A percentile compares a stretch with the other conserved stretches of the same genome.
Conservation (phyloP, 2,888 invertebrate genomes). For the Troides aeacus region DNA sequence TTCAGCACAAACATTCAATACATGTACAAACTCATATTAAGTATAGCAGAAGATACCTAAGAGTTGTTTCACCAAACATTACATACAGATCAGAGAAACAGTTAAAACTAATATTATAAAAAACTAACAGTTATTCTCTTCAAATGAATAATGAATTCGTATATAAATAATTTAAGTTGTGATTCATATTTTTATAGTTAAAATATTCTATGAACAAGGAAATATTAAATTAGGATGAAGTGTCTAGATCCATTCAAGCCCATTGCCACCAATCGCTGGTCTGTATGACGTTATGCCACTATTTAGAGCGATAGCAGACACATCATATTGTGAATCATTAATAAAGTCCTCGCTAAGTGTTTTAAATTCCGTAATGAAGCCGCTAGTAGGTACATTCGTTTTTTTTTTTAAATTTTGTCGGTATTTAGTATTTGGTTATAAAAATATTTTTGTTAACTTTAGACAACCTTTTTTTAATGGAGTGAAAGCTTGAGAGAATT, state of each 20-base stretch:
- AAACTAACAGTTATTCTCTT: neutral
- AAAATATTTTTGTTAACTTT: too few relatives aligned
- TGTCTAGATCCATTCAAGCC: conserved; percentile 33
- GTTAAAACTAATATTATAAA: neutral
- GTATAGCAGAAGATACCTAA: too few relatives aligned
- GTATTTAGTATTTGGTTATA: neutral
- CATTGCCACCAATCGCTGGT: conserved; percentile 32
- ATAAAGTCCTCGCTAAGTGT: conserved; percentile 46
- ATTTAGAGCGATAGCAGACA: conserved; percentile 42
- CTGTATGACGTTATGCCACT: conserved; percentile 42
- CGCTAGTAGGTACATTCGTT: conserved; percentile 24
- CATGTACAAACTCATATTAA: too few relatives aligned
- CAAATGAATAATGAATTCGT: too few relatives aligned
- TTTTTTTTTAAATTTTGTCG: conserved; percentile 16
- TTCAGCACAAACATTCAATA: too few relatives aligned
- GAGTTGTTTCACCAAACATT: too few relatives aligned
- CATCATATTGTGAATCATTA: conserved; percentile 47
- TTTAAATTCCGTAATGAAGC: conserved; percentile 36
- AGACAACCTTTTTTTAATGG: too few relatives aligned
- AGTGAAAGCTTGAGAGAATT: too few relatives aligned
- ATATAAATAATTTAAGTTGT: neutral
- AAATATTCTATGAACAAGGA: conserved; percentile 21
- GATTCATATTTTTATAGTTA: neutral
- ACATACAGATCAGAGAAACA: neutral
- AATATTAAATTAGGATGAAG: conserved; percentile 34